Percentiles rank a stretch among this genome's conserved stretches.
phyloP scores from a whole-genome alignment of 2,797 vertebrate genomes.

The Bryconaethiops microstoma region DNA sequence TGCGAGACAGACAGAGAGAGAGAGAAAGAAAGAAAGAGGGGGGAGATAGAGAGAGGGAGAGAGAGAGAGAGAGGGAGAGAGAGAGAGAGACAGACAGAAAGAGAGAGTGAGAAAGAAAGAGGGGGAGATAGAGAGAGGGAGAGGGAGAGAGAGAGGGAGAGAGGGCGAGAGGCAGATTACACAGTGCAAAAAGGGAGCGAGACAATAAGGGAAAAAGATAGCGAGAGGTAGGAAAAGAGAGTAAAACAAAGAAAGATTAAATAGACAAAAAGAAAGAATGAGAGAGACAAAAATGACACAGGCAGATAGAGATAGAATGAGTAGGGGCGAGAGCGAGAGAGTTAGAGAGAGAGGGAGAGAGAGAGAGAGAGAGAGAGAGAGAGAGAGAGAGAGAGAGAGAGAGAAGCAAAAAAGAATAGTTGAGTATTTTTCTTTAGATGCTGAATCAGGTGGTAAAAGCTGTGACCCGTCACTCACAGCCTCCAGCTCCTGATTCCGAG shows the following conservation, averaged over 20 bases:
- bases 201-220: no score
- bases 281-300: no score
- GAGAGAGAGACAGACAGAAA: no score
- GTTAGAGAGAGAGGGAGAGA: no score
- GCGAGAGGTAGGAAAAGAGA: no score
- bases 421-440: not conserved
- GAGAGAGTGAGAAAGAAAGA: no score
- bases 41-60: no score
- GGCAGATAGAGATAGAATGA: no score
- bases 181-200: no score
- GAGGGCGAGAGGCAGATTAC: not conserved
- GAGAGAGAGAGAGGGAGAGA: no score
- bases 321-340: no score
- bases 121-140: not conserved
- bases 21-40: not conserved
- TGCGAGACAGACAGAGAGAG: not conserved
- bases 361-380: not conserved
- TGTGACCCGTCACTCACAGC: slow-evolving; percentile 79
- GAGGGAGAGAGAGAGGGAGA: slow-evolving; percentile 12
- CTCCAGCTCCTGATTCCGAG: slow-evolving; percentile 95
- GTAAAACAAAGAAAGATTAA: not conserved
- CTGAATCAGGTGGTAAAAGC: not conserved
- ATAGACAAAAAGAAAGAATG: no score
- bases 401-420: not conserved
- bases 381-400: not conserved